Base-by-base conservation (phyloP, 2,113 vertebrate species). In the Bujurquina vittata region DNA sequence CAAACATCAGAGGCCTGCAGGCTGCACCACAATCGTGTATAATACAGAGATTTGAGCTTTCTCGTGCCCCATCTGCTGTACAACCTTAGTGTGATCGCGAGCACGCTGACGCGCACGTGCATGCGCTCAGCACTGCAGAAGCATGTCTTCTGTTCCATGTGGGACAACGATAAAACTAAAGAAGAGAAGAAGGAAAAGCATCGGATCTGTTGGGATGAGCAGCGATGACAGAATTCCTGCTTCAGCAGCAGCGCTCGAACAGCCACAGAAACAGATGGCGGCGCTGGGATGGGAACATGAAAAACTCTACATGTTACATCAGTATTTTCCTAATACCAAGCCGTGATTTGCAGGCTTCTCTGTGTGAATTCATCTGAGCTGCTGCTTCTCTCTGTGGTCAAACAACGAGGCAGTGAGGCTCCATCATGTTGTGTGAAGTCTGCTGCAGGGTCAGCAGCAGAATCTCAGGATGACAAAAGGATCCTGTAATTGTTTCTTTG, bases 201-300 rank as follows among this genome's bases (percentile, higher is more conserved):
- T 77, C 43, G n/a, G 78, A 59, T 78, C 17, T 29, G 60, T 73
- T 10, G 57, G 35, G 35, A 76, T 6, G 2, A 43, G 29, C 15
- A 35, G 29, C 31, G 43, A 75, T 35, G 40, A 22, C 75, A 72
- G 20, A 23, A 31, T 26, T 43, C 37, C 26, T 14, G 20, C 18
- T 14, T 58, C 37, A 4, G 29, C 18, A n/a, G 54, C 26, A 4
- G 18, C 5, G 29, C 74, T 83, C 0, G 31, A 46, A 67, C 49
- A 84, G 88, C 67, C 20, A 59, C 75, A 79, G 89, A 91, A 91
- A 77, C 92, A 90, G 85, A 86, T 81, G 79, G 56, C 56, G 59
- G 75, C 0, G 4, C 12, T 33, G 49, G 60, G 61, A 37, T 11
- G 26, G 15, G 43, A 55, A 40, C 12, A 73, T 7, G 55, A 77